These are phyloP conservation scores for Alligator sinensis DNA, from an alignment of 2,113 vertebrate genomes.

Conservation along the genomic window DNA sequence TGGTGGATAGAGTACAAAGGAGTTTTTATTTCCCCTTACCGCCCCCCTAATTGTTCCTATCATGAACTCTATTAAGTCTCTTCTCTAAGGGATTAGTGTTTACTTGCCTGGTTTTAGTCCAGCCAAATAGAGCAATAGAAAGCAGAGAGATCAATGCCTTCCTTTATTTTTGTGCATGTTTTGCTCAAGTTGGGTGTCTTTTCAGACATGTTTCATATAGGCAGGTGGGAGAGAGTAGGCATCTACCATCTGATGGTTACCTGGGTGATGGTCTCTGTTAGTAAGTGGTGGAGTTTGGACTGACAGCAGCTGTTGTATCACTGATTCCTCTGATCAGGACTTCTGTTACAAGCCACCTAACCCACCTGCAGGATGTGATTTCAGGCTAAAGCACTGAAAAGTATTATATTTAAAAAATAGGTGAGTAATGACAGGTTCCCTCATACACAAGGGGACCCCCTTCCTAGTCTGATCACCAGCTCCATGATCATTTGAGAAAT, in stretches of 20 bases:
- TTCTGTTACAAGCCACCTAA: not conserved
- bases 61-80: not conserved
- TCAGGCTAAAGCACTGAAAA: not conserved
- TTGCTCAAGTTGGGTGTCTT: accelerated
- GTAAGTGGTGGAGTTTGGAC: not conserved
- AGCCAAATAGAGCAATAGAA: not conserved
- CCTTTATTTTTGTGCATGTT: not conserved
- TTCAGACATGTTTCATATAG: not conserved
- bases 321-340: not conserved
- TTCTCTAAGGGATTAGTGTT: not conserved
- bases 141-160: not conserved
- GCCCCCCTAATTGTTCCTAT: not conserved
- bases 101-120: not conserved
- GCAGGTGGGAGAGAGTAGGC: not conserved
- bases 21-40: not conserved
- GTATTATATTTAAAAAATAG: not conserved
- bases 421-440: not conserved
- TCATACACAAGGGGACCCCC: not conserved
- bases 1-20: accelerated
- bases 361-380: not conserved
- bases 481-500: no score
- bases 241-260: not conserved
- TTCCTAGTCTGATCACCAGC: not conserved
- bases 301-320: not conserved
- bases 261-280: not conserved